These are phyloP conservation scores for Pelecanus crispus DNA, from an alignment of 2,113 vertebrate species.

Conservation along the genomic window DNA sequence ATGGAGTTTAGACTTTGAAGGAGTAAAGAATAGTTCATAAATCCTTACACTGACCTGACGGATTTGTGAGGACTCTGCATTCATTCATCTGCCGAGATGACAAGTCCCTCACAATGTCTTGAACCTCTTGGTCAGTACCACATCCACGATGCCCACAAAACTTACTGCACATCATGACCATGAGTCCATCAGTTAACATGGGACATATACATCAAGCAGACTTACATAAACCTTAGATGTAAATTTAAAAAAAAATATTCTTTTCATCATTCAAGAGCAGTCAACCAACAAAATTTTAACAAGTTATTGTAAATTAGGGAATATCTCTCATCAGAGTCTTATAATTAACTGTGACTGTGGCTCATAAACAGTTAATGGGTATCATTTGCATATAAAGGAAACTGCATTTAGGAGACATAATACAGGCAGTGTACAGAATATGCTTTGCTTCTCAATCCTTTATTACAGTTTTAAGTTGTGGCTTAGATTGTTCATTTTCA, in stretches of 20 bases:
- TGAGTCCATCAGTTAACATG: not conserved
- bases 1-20: not conserved
- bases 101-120: not conserved
- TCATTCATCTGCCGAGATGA: not conserved
- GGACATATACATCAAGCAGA: not conserved
- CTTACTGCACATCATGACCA: not conserved
- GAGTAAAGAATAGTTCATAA: not conserved
- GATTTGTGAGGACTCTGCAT: not conserved
- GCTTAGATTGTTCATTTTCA: not conserved
- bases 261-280: not conserved
- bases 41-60: not conserved
- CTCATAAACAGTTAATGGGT: not conserved
- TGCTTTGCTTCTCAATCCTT: not conserved
- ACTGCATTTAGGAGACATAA: not conserved
- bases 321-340: not conserved
- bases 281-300: not conserved
- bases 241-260: not conserved
- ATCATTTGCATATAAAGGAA: not conserved
- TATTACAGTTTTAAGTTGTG: not conserved
- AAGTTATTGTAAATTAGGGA: not conserved
- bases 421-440: not conserved
- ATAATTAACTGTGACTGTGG: not conserved
- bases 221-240: not conserved
- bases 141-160: not conserved
- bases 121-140: not conserved